Evolutionary conservation across 2,113 vertebrate species (phyloP).

Genomic region (Stegostoma tigrinum): DNA sequence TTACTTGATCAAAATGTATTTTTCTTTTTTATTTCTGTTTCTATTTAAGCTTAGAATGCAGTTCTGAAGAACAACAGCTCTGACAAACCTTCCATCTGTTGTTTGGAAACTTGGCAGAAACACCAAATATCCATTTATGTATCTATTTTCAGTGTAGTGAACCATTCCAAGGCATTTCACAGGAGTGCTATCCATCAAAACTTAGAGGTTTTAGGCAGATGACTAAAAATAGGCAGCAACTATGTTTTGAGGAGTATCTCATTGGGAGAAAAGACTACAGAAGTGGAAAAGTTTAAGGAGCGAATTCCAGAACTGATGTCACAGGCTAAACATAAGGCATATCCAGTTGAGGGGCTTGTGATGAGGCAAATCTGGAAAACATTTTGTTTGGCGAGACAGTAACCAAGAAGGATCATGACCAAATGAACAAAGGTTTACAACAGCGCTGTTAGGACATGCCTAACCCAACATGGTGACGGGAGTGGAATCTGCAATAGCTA

Average conservation of each 20-base stretch:
- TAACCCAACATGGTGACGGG: not conserved
- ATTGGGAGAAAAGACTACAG: not conserved
- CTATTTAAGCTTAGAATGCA: not conserved
- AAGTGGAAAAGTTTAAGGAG: not conserved
- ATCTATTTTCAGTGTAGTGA: not conserved
- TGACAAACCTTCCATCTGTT: not conserved
- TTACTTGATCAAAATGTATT: no score
- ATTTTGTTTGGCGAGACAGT: not conserved
- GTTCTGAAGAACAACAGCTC: not conserved
- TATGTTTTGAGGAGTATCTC: not conserved
- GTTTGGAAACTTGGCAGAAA: not conserved
- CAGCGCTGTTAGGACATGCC: not conserved
- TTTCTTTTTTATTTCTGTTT: not conserved
- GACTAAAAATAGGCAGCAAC: not conserved
- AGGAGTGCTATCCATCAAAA: not conserved
- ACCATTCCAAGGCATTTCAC: not conserved
- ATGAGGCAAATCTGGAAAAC: not conserved
- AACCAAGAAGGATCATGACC: not conserved
- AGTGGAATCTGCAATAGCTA: not conserved
- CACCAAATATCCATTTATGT: not conserved
- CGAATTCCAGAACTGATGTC: not conserved
- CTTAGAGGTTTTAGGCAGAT: not conserved
- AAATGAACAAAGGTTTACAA: not conserved
- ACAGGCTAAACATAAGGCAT: not conserved
- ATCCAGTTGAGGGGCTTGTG: not conserved